A percentile compares a stretch with the other conserved stretches of the same genome.
phyloP scores from a whole-genome alignment of 2,113 vertebrate genomes.

The Semnornis frantzii region DNA sequence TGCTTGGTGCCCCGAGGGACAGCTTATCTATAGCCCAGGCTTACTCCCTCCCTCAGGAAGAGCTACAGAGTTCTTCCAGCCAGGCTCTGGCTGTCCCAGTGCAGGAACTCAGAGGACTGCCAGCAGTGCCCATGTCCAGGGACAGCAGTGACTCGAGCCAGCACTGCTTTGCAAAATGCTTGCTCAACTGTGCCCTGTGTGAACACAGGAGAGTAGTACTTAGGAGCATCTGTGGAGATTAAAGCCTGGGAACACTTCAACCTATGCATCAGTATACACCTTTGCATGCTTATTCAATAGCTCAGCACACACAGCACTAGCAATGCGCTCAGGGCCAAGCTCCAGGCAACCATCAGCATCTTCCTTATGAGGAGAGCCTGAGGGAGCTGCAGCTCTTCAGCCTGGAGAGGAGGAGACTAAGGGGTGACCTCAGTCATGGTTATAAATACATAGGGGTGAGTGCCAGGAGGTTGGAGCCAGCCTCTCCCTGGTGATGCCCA shows the following conservation, averaged over 20 bases:
- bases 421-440: too few relatives aligned
- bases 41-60: not conserved
- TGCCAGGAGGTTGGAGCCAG: too few relatives aligned
- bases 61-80: not conserved
- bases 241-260: not conserved
- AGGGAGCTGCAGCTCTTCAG: too few relatives aligned
- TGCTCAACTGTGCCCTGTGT: fast-evolving
- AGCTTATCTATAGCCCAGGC: not conserved
- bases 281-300: not conserved
- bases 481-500: too few relatives aligned
- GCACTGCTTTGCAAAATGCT: not conserved
- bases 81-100: fast-evolving
- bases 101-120: not conserved
- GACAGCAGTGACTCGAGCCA: fast-evolving
- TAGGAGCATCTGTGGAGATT: not conserved
- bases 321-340: not conserved
- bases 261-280: not conserved
- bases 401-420: too few relatives aligned
- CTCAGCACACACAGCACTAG: not conserved
- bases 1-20: not conserved
- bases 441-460: too few relatives aligned
- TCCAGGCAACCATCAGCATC: not conserved
- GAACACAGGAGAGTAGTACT: not conserved
- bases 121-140: not conserved
- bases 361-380: not conserved